phyloP scores from a whole-genome alignment of 2,888 invertebrate species.

The Frankliniella fusca region DNA sequence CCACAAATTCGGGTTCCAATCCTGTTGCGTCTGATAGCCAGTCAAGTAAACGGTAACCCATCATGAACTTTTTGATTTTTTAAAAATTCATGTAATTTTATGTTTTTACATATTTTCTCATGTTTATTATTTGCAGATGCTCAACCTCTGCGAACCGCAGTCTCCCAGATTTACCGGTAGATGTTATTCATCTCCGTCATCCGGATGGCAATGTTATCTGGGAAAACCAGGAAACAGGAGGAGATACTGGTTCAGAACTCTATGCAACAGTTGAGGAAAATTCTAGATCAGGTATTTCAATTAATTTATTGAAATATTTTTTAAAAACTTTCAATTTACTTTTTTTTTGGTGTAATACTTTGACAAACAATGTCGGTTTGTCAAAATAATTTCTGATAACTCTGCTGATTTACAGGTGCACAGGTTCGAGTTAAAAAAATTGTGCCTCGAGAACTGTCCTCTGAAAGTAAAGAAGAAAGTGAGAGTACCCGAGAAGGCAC shows the following conservation, averaged over 20 bases:
- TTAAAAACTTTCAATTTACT: no score
- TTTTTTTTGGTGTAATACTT: no score
- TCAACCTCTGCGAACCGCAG: slow-evolving; percentile 65
- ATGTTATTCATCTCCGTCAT: slow-evolving; percentile 50
- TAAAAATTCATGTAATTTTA: slow-evolving; percentile 35
- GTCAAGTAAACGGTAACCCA: slow-evolving; percentile 9
- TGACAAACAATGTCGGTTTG: not conserved
- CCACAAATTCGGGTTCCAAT: slow-evolving; percentile 29
- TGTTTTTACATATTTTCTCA: slow-evolving; percentile 32
- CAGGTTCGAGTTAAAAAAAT: not conserved
- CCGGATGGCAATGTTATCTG: slow-evolving; percentile 39
- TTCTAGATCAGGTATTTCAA: slow-evolving; percentile 44
- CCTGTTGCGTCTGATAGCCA: not conserved
- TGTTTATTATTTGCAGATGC: slow-evolving; percentile 43
- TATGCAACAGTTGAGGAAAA: slow-evolving; percentile 76
- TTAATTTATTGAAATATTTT: no score
- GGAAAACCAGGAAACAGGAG: slow-evolving; percentile 44
- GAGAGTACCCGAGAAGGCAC: not conserved
- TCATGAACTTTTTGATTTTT: slow-evolving; percentile 31
- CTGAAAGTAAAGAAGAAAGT: slow-evolving; percentile 29
- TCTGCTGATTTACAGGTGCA: not conserved
- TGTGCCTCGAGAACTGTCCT: slow-evolving; percentile 19
- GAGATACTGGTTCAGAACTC: slow-evolving; percentile 77
- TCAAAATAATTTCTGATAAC: not conserved
- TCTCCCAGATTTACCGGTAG: slow-evolving; percentile 78